Base-by-base conservation (phyloP, 1,140 invertebrate species). In the Archegozetes longisetosus region DNA sequence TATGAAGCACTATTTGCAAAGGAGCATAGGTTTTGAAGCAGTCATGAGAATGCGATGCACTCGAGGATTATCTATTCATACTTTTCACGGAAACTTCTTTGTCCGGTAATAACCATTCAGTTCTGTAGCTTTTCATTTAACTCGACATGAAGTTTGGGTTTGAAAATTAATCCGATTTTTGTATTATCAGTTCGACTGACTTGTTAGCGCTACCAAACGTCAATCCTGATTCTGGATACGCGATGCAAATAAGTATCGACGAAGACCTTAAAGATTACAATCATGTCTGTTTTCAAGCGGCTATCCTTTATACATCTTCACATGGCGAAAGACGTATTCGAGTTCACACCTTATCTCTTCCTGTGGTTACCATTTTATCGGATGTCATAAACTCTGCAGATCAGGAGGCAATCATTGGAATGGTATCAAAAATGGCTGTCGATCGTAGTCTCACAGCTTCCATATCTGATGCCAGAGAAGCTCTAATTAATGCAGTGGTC, bases 11-110 rank as follows among this genome's bases (percentile, higher is more conserved):
- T 99, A 99, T 75, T 75, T 99, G 1, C 88, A 86, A 0, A 78
- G 96, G 62, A 98, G 97, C 75, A 94, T 99, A 65, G 95, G 96
- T 32, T 97, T 98, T 71, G 96, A 99, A 74, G 88, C 96, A 46
- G 95, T 99, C 0, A 93, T 99, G 89, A 79, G 96, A 68, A 84
- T 98, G 58, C 79, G 95, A 3, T 98, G 91, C 70, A 93, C 91
- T 9, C 71, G 73, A 80, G 86, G 71, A 20, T 73, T 98, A 49
- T 79, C 86, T 29, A 92, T 98, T 64, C 91, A 98, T 71, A 93
- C 92, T 64, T 99, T 98, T 79, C 93, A 98, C 76, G 96, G 96
- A 12, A 98, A 98, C 72, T 97, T 97, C 78, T 99, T 98, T 75
- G 94, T 99, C 40, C 79, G 96, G 32, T 40, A 40, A 40, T 40